These are phyloP conservation scores for Ectemnius lituratus DNA, from an alignment of 2,888 invertebrate species.

Conservation along the genomic window DNA sequence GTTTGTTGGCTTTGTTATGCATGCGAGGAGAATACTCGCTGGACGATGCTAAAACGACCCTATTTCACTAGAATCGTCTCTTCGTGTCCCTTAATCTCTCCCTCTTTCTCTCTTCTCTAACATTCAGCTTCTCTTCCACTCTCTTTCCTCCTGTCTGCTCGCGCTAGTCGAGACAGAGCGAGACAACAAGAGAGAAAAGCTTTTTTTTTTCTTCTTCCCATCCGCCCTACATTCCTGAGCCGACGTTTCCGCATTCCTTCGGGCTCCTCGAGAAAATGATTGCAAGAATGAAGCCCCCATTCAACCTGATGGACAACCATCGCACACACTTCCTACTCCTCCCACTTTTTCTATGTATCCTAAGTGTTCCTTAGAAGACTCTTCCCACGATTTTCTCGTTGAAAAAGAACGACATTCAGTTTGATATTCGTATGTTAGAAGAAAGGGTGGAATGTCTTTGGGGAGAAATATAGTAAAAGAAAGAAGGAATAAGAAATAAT, in stretches of 20 bases:
- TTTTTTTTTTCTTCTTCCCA: constrained; percentile 13
- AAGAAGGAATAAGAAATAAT: no score
- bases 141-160: no score
- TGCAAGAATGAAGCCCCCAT: constrained; percentile 21
- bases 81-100: constrained; percentile 18
- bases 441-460: no score
- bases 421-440: no score
- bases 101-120: not conserved
- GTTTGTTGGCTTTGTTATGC: constrained; percentile 40
- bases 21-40: constrained; percentile 37
- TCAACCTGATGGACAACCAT: constrained; percentile 22
- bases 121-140: no score
- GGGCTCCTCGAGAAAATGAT: constrained; percentile 2
- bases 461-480: no score
- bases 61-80: constrained; percentile 45
- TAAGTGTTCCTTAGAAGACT: not conserved
- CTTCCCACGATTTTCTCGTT: no score
- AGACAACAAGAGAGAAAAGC: no score
- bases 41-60: constrained; percentile 43
- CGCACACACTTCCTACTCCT: not conserved
- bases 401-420: no score
- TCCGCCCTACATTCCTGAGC: constrained; percentile 20
- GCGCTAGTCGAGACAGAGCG: no score
- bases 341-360: constrained; percentile 6
- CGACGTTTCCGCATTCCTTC: constrained; percentile 27